Conservation (phyloP, 2,888 invertebrate species). For the Rugalucina vietnamica region DNA sequence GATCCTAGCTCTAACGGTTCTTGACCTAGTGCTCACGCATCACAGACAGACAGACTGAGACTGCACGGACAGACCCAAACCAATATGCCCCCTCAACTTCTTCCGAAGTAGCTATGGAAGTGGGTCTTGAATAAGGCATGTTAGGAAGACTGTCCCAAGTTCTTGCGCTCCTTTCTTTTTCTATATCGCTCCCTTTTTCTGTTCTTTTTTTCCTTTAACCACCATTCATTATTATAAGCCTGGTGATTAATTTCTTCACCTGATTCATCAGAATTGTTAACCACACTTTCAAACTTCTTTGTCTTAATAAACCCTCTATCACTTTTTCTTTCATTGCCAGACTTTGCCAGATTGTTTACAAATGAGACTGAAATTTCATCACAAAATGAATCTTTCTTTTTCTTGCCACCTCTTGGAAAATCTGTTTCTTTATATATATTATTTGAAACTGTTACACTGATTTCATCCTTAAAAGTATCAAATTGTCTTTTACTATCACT, state of each 20-base stretch:
- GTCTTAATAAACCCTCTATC: not conserved
- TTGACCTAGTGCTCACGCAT: too few species aligned
- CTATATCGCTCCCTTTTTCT: not conserved
- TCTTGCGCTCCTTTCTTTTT: not conserved
- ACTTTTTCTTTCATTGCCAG: not conserved
- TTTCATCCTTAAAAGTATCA: not conserved
- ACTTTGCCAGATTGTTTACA: not conserved
- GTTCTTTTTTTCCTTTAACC: constrained; percentile 12
- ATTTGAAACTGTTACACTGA: not conserved
- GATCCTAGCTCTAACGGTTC: too few species aligned
- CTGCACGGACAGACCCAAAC: too few species aligned
- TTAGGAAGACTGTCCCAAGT: too few species aligned
- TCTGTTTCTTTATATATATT: constrained; percentile 1
- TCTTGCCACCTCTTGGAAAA: not conserved
- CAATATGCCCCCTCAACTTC: too few species aligned
- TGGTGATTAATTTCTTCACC: constrained; percentile 20
- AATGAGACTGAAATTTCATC: not conserved
- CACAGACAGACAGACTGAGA: too few species aligned
- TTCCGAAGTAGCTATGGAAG: too few species aligned
- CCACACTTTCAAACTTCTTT: not conserved
- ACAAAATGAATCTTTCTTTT: not conserved
- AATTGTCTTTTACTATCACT: not conserved
- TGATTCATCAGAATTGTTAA: constrained; percentile 14
- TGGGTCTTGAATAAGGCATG: too few species aligned
- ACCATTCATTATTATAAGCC: constrained; percentile 46